phyloP scores from a whole-genome alignment of 2,888 invertebrate species.

The Diarsia mendica region DNA sequence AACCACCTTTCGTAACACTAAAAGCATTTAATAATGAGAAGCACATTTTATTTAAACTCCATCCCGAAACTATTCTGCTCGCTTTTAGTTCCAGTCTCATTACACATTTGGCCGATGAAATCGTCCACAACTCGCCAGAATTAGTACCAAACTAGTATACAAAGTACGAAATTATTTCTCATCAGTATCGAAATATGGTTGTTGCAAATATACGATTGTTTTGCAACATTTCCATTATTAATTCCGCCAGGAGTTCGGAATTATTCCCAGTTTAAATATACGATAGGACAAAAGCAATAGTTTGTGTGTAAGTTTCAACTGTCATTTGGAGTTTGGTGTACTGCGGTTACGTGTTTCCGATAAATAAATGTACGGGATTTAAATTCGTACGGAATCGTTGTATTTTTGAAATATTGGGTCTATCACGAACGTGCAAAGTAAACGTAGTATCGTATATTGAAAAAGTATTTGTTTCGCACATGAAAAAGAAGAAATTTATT shows the following conservation, averaged over 20 bases:
- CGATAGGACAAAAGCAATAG: conserved; percentile 59
- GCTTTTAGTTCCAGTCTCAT: conserved; percentile 36
- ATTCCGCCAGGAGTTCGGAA: conserved; percentile 52
- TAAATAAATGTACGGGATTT: conserved; percentile 34
- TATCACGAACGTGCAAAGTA: neutral
- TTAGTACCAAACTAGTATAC: conserved; percentile 46
- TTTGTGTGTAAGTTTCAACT: conserved; percentile 55
- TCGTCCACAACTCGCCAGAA: conserved; percentile 28
- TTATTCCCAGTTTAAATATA: conserved; percentile 54
- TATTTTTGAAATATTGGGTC: neutral
- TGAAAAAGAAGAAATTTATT: neutral
- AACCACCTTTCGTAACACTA: conserved; percentile 16
- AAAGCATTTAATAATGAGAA: conserved; percentile 24
- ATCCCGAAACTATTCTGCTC: neutral
- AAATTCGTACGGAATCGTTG: neutral
- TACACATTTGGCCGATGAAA: conserved; percentile 49
- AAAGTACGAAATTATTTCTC: conserved; percentile 62
- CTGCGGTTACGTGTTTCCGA: conserved; percentile 53
- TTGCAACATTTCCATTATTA: conserved; percentile 61
- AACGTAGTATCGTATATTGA: neutral
- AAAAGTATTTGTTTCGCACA: neutral
- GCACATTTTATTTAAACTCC: conserved; percentile 18
- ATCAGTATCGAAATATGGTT: conserved; percentile 59
- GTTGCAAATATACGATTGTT: conserved; percentile 61
- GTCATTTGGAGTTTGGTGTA: conserved; percentile 39